Conservation (phyloP, 2,797 vertebrate genomes). For the Aulostomus chinensis region DNA sequence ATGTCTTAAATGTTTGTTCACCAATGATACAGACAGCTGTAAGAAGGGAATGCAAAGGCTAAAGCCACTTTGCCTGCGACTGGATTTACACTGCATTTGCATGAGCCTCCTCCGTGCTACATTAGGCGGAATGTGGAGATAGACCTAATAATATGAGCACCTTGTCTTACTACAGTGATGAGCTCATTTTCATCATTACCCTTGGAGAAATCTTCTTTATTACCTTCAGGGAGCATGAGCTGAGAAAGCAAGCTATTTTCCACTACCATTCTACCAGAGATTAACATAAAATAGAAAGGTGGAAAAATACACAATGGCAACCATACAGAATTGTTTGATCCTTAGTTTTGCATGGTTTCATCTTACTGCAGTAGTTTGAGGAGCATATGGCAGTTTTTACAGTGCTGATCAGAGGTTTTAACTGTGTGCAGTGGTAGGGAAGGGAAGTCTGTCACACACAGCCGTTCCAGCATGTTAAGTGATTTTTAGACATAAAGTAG, state of each 20-base stretch:
- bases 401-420: background rate
- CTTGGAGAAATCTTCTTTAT: constrained; percentile 54
- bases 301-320: background rate
- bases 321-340: background rate
- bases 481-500: too few relatives aligned
- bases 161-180: constrained; percentile 37
- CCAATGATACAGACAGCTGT: constrained; percentile 1
- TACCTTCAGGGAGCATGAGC: constrained; percentile 41
- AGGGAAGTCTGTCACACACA: background rate
- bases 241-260: constrained; percentile 35
- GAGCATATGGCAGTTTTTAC: background rate
- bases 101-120: constrained; percentile 54
- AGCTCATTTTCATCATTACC: constrained; percentile 61
- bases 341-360: background rate
- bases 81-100: constrained; percentile 52
- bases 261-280: constrained; percentile 5
- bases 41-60: constrained; percentile 8
- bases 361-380: background rate
- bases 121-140: constrained; percentile 56
- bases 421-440: background rate
- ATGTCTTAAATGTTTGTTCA: constrained; percentile 16
- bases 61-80: constrained; percentile 13
- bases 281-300: constrained; percentile 5
- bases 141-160: constrained; percentile 39
- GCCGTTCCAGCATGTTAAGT: too few relatives aligned